phyloP scores from a whole-genome alignment of 2,888 invertebrate genomes.

The Therioaphis trifolii region DNA sequence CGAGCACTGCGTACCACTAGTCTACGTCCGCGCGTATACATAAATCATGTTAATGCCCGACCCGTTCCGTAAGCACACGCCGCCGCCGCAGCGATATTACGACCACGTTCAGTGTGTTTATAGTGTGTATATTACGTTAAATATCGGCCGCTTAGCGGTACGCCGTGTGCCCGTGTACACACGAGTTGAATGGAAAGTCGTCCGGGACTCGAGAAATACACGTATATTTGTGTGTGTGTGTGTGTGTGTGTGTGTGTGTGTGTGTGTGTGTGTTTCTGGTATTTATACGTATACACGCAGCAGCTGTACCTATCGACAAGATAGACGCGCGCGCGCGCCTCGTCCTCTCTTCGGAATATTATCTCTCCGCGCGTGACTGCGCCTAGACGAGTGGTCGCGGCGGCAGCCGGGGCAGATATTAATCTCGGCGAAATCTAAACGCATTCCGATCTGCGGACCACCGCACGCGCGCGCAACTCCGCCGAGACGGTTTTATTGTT shows the following conservation, averaged over 20 bases:
- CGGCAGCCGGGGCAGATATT: too few relatives aligned
- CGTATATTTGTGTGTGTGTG: too few relatives aligned
- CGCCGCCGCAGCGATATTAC: too few relatives aligned
- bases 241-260: too few relatives aligned
- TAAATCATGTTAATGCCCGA: too few relatives aligned
- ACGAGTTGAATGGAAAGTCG: constrained; percentile 22
- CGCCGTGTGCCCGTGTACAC: not conserved
- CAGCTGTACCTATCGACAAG: not conserved
- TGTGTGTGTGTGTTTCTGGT: too few relatives aligned
- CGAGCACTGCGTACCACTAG: too few relatives aligned
- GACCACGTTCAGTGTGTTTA: too few relatives aligned
- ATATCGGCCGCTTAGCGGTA: constrained; percentile 29
- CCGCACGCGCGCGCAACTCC: not conserved
- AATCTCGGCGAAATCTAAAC: constrained; percentile 37
- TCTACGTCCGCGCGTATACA: too few relatives aligned
- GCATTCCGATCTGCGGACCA: constrained; percentile 2
- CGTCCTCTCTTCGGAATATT: constrained; percentile 25
- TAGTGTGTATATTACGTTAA: not conserved
- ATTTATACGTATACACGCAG: not conserved
- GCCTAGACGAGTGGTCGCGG: not conserved
- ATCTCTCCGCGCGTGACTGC: constrained; percentile 34
- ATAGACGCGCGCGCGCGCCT: too few relatives aligned
- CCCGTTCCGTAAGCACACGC: too few relatives aligned
- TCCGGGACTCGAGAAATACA: not conserved
- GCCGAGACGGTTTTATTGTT: constrained; percentile 39